phyloP scores from a whole-genome alignment of 2,888 invertebrate genomes.

The Trichacis sp. region DNA sequence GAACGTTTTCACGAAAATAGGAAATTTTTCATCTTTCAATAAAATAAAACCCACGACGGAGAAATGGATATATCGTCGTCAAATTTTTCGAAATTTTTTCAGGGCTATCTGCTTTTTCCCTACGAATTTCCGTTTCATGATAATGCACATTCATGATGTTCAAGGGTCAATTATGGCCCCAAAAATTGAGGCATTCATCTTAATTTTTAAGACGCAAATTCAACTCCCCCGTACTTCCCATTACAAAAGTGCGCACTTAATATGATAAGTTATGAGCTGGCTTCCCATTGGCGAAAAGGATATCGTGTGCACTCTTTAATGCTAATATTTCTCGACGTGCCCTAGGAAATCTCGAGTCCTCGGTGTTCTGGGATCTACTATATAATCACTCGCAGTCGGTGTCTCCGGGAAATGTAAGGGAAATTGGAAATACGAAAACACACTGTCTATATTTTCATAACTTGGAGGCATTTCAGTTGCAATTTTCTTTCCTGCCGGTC shows the following conservation, averaged over 20 bases:
- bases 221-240: not conserved
- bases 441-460: conserved; percentile 19
- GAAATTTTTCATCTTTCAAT: too few relatives aligned
- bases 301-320: conserved; percentile 18
- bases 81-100: too few relatives aligned
- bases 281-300: conserved; percentile 9
- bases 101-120: too few relatives aligned
- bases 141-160: not conserved
- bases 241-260: conserved; percentile 15
- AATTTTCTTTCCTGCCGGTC: conserved; percentile 8
- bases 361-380: conserved; percentile 8
- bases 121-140: too few relatives aligned
- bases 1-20: too few relatives aligned
- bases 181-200: conserved; percentile 11
- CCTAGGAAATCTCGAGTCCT: conserved; percentile 10
- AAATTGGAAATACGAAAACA: conserved; percentile 14
- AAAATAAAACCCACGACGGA: too few relatives aligned
- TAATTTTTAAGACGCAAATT: not conserved
- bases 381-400: conserved; percentile 13
- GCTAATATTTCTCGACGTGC: conserved; percentile 17
- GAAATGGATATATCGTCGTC: too few relatives aligned
- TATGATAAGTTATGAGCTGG: conserved; percentile 14
- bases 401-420: conserved; percentile 17
- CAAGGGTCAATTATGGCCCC: conserved; percentile 2
- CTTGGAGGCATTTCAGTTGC: conserved; percentile 18